A percentile compares a stretch with the other conserved stretches of the same genome.
These are phyloP conservation scores for Danio tinwini DNA, from an alignment of 2,797 vertebrate genomes.

Conservation along the genomic window DNA sequence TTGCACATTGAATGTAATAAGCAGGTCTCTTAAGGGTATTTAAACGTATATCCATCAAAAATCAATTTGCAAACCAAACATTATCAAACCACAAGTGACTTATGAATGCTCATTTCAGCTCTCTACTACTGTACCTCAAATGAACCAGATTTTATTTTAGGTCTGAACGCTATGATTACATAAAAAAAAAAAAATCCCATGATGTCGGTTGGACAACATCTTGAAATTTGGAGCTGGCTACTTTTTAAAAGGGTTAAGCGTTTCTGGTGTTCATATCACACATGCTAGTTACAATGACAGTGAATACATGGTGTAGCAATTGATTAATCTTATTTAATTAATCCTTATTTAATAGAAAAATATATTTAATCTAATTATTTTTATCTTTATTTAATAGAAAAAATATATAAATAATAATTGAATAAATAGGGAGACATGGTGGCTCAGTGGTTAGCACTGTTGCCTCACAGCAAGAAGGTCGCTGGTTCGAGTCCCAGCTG, in stretches of 20 bases:
- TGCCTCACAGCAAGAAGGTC: too few species aligned
- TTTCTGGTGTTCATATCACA: constrained; percentile 18
- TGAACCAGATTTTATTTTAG: constrained; percentile 41
- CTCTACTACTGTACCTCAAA: constrained; percentile 44
- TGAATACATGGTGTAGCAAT: too few species aligned
- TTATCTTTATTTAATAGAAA: too few species aligned
- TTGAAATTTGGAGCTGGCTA: background rate
- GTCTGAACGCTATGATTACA: constrained; percentile 24
- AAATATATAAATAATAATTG: too few species aligned
- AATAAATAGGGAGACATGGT: too few species aligned
- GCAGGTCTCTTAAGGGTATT: constrained; percentile 47
- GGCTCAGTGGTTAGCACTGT: too few species aligned
- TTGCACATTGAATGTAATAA: constrained; percentile 43
- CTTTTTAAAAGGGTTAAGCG: constrained; percentile 15
- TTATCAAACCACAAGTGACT: constrained; percentile 50
- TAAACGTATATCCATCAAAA: constrained; percentile 56
- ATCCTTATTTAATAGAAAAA: too few species aligned
- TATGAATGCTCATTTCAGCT: constrained; percentile 42
- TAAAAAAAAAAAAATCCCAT: constrained; percentile 27
- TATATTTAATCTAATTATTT: too few species aligned
- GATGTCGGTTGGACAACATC: constrained; percentile 8
- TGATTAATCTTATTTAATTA: too few species aligned
- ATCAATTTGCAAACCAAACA: constrained; percentile 59
- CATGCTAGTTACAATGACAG: too few species aligned
- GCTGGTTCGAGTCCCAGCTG: too few species aligned